Base-by-base conservation (phyloP, 1,140 invertebrate species). In the Tribolium madens region DNA sequence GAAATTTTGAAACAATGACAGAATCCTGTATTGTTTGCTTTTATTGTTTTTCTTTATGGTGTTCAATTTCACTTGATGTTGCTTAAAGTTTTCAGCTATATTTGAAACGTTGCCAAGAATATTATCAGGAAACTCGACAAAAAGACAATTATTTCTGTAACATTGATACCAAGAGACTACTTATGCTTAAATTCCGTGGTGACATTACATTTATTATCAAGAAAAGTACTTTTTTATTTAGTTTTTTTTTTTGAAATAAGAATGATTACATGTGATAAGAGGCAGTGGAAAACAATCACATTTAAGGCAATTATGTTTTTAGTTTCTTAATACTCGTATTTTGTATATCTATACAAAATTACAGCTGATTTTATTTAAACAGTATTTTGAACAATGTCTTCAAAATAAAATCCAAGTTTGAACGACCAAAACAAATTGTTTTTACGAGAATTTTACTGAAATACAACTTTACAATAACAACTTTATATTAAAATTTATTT, bases 221-320 rank as follows among this genome's bases (percentile, higher is more conserved):
- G 18, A 3, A 53, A 15, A 53, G 21, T 53, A 53, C 12, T 53
- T 53, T 3, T 21, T 14, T 57, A n/a, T 57, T 6, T 57, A 0
- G 52, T 10, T 57, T 57, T 17, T 21, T 57, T 57, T 10, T 57
- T 57, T 57, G n/a, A 57, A 57, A 57, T 26, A 57, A 57, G 17
- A 57, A 4, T 10, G 13, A 17, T 3, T 57, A 57, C 14, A 57
- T 57, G 17, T 21, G 52, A 57, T 57, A 57, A 57, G 15, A 9
- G 52, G 18, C 7, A 21, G 2, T 10, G 52, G n/a, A 42, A 9
- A 42, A n/a, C 36, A 42, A n/a, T 2, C n/a, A 57, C 52, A 26
- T 57, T 57, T 57, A 18, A 10, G 18, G 52, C 13, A 57, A 57
- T 26, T 17, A 42, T 9, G 36, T 9, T 42, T 42, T 42, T 7